Conservation (phyloP, 2,113 vertebrate species). For the Daphoenositta chrysoptera region DNA sequence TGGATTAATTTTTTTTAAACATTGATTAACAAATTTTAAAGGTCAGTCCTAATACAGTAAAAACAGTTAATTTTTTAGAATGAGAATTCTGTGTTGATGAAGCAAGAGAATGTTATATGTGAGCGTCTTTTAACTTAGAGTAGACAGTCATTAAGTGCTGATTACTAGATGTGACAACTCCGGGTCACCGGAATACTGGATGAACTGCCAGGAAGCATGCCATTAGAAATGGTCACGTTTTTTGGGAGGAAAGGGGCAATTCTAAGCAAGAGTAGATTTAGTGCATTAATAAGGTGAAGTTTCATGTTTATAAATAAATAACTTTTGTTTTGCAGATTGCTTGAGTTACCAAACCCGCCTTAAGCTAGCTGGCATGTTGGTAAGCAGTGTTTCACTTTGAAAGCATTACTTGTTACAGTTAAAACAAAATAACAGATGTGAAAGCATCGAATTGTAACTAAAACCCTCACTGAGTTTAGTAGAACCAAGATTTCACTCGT, state of each 20-base stretch:
- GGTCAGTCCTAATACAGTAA: not conserved
- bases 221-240: not conserved
- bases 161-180: not conserved
- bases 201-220: not conserved
- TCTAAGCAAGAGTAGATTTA: not conserved
- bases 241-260: not conserved
- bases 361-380: constrained; percentile 95
- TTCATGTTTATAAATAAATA: not conserved
- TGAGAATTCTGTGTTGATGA: not conserved
- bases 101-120: not conserved
- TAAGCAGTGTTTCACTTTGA: constrained; percentile 71
- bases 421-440: not conserved
- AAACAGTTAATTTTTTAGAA: not conserved
- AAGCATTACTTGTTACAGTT: not conserved
- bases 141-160: not conserved
- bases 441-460: not conserved
- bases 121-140: not conserved
- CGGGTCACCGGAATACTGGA: not conserved
- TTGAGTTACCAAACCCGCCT: constrained; percentile 86
- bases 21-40: not conserved
- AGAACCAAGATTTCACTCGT: not conserved
- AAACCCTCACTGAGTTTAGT: not conserved
- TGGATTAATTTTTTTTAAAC: not conserved
- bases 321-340: constrained; percentile 81
- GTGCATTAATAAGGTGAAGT: not conserved